These are phyloP conservation scores for Beroe forskalii DNA, from an alignment of 37 sponge, comb jelly and placozoan species.

Conservation along the genomic window DNA sequence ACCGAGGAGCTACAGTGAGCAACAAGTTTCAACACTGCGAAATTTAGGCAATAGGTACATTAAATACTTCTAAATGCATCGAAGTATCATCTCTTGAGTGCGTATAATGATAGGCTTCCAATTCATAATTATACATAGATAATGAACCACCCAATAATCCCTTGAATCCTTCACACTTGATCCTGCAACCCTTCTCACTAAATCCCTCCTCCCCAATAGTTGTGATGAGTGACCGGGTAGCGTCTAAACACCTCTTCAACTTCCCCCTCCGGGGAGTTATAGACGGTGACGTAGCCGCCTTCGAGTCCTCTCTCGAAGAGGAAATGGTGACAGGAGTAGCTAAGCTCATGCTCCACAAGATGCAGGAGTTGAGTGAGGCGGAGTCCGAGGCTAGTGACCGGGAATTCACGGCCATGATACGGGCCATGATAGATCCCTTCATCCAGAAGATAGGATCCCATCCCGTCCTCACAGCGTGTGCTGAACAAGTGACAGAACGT, in stretches of 20 bases:
- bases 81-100: no score
- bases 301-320: slow-evolving; percentile 25
- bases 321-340: slow-evolving; percentile 25
- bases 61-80: no score
- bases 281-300: background rate
- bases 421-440: slow-evolving; percentile 45
- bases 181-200: no score
- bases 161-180: no score
- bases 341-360: slow-evolving; percentile 33
- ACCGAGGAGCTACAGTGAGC: no score
- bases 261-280: background rate
- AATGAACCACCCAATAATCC: no score
- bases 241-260: background rate
- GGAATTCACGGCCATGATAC: slow-evolving; percentile 20
- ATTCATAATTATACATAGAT: no score
- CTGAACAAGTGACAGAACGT: background rate
- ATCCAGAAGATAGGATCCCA: background rate
- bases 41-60: no score
- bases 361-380: background rate
- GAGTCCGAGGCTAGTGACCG: slow-evolving; percentile 19
- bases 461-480: background rate
- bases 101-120: no score
- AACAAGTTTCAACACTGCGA: no score
- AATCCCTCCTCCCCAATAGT: no score
- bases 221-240: background rate